Percentiles rank a stretch among this genome's conserved stretches.
phyloP scores from a whole-genome alignment of 2,797 vertebrate genomes.

The Tenualosa ilisha region DNA sequence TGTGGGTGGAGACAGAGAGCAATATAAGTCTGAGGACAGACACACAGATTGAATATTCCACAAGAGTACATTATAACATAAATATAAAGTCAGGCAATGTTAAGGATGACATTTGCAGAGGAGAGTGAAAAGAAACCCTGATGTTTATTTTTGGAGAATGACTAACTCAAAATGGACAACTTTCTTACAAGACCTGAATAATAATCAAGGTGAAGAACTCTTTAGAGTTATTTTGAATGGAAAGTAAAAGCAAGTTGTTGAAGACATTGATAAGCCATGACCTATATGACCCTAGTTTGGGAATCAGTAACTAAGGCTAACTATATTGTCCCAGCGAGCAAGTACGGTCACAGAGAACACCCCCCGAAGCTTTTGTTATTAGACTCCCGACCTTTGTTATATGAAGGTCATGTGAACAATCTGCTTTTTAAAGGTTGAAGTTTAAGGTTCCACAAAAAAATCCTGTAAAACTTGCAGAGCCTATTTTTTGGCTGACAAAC shows the following conservation, averaged over 20 bases:
- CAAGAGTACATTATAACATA: background rate
- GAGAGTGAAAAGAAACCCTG: too few species aligned
- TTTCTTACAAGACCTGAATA: background rate
- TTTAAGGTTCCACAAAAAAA: background rate
- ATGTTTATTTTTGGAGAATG: background rate
- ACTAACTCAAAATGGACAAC: background rate
- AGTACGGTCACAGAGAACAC: background rate
- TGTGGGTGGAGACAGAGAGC: constrained; percentile 69
- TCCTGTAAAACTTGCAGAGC: background rate
- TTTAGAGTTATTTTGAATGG: background rate
- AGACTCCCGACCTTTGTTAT: background rate
- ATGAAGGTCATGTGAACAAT: background rate
- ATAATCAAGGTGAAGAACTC: background rate
- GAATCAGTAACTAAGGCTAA: background rate
- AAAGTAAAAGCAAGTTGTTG: background rate
- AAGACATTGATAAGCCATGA: background rate
- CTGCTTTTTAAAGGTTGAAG: constrained; percentile 3
- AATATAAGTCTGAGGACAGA: background rate
- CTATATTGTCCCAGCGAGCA: background rate
- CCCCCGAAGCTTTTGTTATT: background rate
- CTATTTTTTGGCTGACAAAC: background rate
- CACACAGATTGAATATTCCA: background rate
- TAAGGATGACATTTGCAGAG: background rate
- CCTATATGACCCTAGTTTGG: background rate
- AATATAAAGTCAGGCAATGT: background rate